These are phyloP conservation scores for Grammomys surdaster DNA, from an alignment of 2,113 vertebrate genomes.

Conservation along the genomic window DNA sequence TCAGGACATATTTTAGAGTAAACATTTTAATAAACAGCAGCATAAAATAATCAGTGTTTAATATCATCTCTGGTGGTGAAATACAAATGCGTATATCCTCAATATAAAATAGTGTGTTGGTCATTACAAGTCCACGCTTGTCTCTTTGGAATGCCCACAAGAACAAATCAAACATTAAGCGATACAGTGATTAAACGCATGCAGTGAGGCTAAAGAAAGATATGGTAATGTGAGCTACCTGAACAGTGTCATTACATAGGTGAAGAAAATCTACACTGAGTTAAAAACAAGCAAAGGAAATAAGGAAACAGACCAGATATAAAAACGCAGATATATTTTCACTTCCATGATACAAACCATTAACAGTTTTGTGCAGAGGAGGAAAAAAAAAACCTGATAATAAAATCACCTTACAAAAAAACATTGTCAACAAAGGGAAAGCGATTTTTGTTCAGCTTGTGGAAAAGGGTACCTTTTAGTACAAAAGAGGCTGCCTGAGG, in stretches of 20 bases:
- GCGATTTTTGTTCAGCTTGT: conserved; percentile 82
- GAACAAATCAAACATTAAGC: conserved; percentile 87
- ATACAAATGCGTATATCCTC: conserved; percentile 86
- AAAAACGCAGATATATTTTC: conserved; percentile 94
- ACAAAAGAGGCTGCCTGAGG: conserved; percentile 85
- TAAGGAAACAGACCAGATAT: conserved; percentile 87
- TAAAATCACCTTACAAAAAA: conserved; percentile 86
- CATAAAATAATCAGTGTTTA: conserved; percentile 91
- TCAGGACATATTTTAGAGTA: conserved; percentile 78
- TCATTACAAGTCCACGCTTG: conserved; percentile 86
- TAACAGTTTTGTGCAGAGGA: conserved; percentile 95
- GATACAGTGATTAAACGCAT: conserved; percentile 90
- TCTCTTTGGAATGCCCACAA: conserved; percentile 88
- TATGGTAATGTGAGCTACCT: conserved; percentile 79
- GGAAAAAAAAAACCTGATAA: conserved; percentile 87
- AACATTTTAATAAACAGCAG: conserved; percentile 89
- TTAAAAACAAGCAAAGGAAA: conserved; percentile 82
- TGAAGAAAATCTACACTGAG: conserved; percentile 83
- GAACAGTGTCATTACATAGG: conserved; percentile 83
- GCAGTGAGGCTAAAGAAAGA: conserved; percentile 87
- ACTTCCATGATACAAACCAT: conserved; percentile 95
- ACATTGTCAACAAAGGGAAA: conserved; percentile 82
- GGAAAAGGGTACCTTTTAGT: conserved; percentile 90
- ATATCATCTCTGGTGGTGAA: conserved; percentile 88
- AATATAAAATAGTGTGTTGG: conserved; percentile 86